Base-by-base conservation (phyloP, 2,113 vertebrate genomes). In the Clinocottus analis region DNA sequence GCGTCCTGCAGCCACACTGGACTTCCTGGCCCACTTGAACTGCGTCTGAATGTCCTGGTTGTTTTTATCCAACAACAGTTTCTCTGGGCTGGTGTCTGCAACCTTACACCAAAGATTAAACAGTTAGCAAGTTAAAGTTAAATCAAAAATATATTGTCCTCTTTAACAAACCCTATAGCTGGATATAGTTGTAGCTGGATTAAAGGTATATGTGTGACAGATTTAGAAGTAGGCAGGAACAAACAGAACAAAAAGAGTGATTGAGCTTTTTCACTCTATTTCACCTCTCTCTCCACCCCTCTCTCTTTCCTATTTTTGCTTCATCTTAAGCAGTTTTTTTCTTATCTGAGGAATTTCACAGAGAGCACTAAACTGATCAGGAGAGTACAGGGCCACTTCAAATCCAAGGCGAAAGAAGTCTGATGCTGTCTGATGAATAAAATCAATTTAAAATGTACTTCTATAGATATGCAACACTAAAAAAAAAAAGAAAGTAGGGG, bases 291-390 rank as follows among this genome's bases (percentile, higher is more conserved):
- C 53, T 35, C 0, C 35, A 37, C 35, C 35, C 7, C 8, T 49
- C 27, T 51, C 5, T 63, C 45, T 73, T 63, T 70, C 41, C 77
- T 83, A 64, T 67, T 85, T 86, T 75, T 77, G 69, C 21, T 47
- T 80, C 55, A 60, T 39, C 19, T 55, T 70, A 68, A 85, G 84
- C 64, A 53, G 66, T 77, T 68, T 77, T 91, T 89, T 88, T 91
- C 91, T 90, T 77, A 86, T 87, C 87, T 82, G 69, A 76, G 87
- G 89, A 92, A 91, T 92, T 87, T 84, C 65, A 83, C 53, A 27
- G 10, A 78, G 27, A 59, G 49, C 53, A 59, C 43, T 39, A 60
- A 74, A 79, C 49, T 77, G 16, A 75, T 62, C 7, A 27, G 53
- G 27, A 51, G 41, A 62, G 29, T 11, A 33, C 45, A 79, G 56